A percentile compares a stretch with the other conserved stretches of the same genome.
phyloP scores from a whole-genome alignment of 2,888 invertebrate species.

The Lydus trimaculatus region DNA sequence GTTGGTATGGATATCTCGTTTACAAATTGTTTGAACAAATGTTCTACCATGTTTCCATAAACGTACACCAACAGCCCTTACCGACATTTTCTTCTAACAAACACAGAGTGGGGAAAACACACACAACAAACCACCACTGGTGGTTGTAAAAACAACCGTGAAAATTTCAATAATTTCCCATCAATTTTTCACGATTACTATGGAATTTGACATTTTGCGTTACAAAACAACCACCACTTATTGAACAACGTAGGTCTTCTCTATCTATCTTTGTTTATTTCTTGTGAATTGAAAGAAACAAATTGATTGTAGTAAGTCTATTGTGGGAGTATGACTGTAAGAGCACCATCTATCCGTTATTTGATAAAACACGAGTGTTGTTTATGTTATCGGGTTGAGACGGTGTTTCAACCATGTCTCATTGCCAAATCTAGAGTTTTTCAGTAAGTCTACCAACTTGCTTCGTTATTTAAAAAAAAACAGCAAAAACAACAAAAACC shows the following conservation, averaged over 20 bases:
- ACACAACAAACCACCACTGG: background rate
- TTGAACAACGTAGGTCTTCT: background rate
- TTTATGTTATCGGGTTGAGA: too few species aligned
- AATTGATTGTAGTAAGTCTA: too few species aligned
- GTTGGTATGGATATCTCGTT: conserved; percentile 62
- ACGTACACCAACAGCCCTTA: conserved; percentile 64
- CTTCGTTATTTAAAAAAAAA: too few species aligned
- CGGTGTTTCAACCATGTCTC: too few species aligned
- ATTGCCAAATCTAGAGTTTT: too few species aligned
- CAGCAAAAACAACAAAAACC: too few species aligned
- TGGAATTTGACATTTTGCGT: conserved; percentile 21
- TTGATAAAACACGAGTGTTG: too few species aligned
- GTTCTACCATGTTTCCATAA: conserved; percentile 69
- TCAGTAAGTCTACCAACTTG: too few species aligned
- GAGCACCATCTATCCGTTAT: too few species aligned
- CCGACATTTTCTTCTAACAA: conserved; percentile 62
- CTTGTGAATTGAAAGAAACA: background rate
- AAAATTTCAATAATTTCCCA: background rate
- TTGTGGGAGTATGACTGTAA: too few species aligned
- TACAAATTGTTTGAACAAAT: conserved; percentile 63
- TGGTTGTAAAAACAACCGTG: background rate
- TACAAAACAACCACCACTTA: conserved; percentile 10
- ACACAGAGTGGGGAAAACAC: background rate
- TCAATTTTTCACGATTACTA: background rate
- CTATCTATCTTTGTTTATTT: background rate